These are phyloP conservation scores for Tiaroga cobitis DNA, from an alignment of 2,797 vertebrate genomes.

Conservation along the genomic window DNA sequence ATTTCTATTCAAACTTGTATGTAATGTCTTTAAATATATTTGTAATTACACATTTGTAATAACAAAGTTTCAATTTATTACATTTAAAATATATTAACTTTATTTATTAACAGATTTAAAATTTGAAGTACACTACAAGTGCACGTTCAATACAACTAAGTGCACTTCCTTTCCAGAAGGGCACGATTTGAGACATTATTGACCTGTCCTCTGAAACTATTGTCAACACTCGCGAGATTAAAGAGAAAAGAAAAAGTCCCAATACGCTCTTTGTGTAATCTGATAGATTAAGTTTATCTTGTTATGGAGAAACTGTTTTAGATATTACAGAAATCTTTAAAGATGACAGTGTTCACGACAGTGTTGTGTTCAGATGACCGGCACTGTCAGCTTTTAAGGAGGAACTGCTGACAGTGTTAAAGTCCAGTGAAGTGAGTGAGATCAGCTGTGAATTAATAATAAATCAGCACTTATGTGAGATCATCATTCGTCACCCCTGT, in stretches of 20 bases:
- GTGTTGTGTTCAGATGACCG: conserved; percentile 17
- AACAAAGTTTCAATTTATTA: neutral
- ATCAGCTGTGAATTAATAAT: conserved; percentile 43
- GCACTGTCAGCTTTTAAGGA: conserved; percentile 27
- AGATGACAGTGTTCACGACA: neutral
- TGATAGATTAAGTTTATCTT: too few relatives aligned
- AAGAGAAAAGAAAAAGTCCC: neutral
- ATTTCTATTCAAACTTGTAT: neutral
- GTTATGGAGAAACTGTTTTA: neutral
- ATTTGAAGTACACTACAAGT: neutral
- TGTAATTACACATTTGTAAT: neutral
- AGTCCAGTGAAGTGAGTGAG: neutral
- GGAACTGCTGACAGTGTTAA: conserved; percentile 34
- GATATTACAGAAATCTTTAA: neutral
- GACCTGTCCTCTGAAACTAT: neutral
- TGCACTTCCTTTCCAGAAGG: neutral
- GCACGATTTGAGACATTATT: neutral
- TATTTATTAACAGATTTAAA: too few relatives aligned
- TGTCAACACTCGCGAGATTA: neutral
- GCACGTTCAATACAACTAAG: neutral
- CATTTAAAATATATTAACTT: neutral
- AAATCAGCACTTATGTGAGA: conserved; percentile 18
- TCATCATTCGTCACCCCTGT: neutral
- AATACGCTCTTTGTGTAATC: neutral
- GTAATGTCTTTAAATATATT: neutral